Percentiles rank a stretch among this genome's conserved stretches.
Conservation (phyloP, 2,797 vertebrate species). For the Philypnodon macrostomus region DNA sequence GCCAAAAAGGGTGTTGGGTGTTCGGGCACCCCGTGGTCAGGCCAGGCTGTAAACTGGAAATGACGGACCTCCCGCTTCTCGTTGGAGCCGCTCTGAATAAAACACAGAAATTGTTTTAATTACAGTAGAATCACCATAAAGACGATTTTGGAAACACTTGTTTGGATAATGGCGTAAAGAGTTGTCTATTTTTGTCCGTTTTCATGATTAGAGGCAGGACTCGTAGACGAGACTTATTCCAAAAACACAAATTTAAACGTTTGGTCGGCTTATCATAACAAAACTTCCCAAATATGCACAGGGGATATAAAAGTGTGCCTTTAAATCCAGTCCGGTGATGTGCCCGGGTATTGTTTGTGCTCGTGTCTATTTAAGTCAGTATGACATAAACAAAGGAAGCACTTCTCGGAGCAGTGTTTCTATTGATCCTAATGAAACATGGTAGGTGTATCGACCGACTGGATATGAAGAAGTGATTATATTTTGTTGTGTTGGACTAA, state of each 20-base stretch:
- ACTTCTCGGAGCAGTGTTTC: neutral
- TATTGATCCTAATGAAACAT: conserved; percentile 12
- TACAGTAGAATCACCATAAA: too few relatives aligned
- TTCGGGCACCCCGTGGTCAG: conserved; percentile 95
- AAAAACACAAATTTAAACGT: too few relatives aligned
- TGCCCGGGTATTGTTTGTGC: neutral
- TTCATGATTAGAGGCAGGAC: too few relatives aligned
- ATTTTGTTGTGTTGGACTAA: conserved; percentile 1
- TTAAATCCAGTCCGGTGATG: neutral
- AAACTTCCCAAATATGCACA: neutral
- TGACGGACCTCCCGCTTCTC: conserved; percentile 97
- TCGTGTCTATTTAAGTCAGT: conserved; percentile 9
- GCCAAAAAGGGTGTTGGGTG: conserved; percentile 96
- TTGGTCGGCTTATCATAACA: neutral
- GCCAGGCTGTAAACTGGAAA: conserved; percentile 98
- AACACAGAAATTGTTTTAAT: neutral
- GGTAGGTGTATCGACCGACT: conserved; percentile 2
- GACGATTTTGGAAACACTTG: neutral
- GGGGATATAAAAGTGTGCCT: neutral
- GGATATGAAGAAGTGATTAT: conserved; percentile 2
- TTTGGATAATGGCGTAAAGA: too few relatives aligned
- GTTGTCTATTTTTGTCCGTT: too few relatives aligned
- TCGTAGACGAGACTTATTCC: too few relatives aligned
- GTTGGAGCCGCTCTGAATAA: conserved; percentile 88
- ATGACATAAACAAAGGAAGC: conserved; percentile 6